Evolutionary conservation across 2,797 vertebrate genomes (phyloP).

Genomic region (Lateolabrax maculatus): DNA sequence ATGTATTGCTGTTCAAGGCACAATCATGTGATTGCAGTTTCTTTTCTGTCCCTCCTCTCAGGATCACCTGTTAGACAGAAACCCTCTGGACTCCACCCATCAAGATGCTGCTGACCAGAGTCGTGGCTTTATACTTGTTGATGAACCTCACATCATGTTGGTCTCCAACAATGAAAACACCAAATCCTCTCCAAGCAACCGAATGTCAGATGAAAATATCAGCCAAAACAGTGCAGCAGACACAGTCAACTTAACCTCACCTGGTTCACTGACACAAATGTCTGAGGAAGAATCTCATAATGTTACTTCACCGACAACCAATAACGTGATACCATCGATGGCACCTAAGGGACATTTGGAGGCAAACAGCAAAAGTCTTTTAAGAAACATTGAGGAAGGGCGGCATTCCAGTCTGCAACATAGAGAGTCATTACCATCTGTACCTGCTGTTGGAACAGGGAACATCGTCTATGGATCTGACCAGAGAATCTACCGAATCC

Average conservation of each 20-base stretch:
- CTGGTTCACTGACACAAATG: conserved; percentile 23
- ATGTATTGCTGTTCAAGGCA: neutral
- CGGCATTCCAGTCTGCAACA: conserved; percentile 1
- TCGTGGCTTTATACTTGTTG: conserved; percentile 42
- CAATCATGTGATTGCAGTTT: conserved; percentile 1
- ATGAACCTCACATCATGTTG: conserved; percentile 44
- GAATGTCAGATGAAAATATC: conserved; percentile 52
- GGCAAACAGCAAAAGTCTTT: neutral
- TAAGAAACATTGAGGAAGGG: neutral
- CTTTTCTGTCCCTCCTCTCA: conserved; percentile 16
- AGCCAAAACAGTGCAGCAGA: conserved; percentile 34
- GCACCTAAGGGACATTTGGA: conserved; percentile 5
- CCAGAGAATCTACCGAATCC: conserved; percentile 53
- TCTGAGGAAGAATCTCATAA: conserved; percentile 25
- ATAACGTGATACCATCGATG: conserved; percentile 42
- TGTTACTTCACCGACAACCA: conserved; percentile 43
- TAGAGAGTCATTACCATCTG: neutral
- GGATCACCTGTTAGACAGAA: conserved; percentile 23
- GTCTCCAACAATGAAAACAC: neutral
- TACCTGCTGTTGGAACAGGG: conserved; percentile 49
- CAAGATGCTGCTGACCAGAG: neutral
- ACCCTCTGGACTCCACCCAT: neutral
- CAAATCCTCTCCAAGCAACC: conserved; percentile 40
- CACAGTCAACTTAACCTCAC: conserved; percentile 15
- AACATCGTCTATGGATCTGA: conserved; percentile 32